phyloP scores from a whole-genome alignment of 2,888 invertebrate genomes.

The Caenorhabditis wallacei region DNA sequence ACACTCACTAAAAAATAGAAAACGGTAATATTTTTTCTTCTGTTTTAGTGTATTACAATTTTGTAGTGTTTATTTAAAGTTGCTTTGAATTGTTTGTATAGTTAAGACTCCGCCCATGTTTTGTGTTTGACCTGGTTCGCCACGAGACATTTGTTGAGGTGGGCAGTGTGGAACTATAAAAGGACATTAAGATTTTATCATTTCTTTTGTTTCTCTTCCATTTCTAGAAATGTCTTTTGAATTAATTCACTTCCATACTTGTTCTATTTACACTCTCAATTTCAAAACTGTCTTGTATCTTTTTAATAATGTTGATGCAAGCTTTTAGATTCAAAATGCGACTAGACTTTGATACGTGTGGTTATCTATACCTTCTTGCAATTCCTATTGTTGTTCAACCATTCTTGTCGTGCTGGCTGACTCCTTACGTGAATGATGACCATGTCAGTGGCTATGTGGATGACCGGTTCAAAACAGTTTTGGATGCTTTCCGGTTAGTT shows the following conservation, averaged over 20 bases:
- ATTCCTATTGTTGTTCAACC: conserved; percentile 61
- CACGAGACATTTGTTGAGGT: conserved; percentile 18
- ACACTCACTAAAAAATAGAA: background rate
- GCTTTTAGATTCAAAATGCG: too few relatives aligned
- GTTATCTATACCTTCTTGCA: conserved; percentile 49
- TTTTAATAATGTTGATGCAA: too few relatives aligned
- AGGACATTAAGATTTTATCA: conserved; percentile 18
- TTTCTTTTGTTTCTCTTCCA: conserved; percentile 3
- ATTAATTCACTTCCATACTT: too few relatives aligned
- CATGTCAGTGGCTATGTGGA: conserved; percentile 69
- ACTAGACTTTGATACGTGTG: conserved; percentile 58
- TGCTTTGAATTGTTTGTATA: conserved; percentile 18
- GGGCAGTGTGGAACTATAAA: background rate
- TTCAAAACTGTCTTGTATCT: background rate
- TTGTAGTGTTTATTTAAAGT: conserved; percentile 23
- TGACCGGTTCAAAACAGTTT: conserved; percentile 60
- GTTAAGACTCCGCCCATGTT: conserved; percentile 1
- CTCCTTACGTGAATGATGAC: conserved; percentile 66
- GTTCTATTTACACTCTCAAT: background rate
- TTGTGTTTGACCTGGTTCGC: conserved; percentile 12
- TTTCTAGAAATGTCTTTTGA: background rate
- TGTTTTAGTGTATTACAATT: background rate
- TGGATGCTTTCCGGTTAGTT: conserved; percentile 71
- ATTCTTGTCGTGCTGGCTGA: conserved; percentile 60
- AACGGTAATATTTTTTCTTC: background rate